phyloP scores from a whole-genome alignment of 2,797 vertebrate species.

The Chromobotia macracanthus region DNA sequence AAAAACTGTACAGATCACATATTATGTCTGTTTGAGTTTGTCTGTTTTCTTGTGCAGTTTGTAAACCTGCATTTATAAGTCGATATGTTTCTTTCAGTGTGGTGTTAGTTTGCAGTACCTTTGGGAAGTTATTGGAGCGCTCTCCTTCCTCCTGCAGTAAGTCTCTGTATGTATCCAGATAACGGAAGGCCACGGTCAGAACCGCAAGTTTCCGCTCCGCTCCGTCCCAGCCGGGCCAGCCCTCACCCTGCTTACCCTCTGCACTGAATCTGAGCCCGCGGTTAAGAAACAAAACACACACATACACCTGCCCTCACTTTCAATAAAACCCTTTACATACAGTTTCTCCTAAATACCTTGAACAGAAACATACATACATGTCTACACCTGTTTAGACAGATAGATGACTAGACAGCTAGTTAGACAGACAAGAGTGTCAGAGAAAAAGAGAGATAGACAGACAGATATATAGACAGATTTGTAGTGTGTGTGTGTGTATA shows the following conservation, averaged over 20 bases:
- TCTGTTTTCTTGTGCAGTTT: no score
- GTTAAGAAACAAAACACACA: constrained; percentile 71
- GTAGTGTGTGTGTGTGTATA: constrained; percentile 15
- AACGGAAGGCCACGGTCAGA: constrained; percentile 87
- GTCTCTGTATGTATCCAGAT: constrained; percentile 92
- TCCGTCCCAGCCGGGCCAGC: constrained; percentile 62
- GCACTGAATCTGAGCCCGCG: constrained; percentile 69
- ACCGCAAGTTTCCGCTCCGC: constrained; percentile 86
- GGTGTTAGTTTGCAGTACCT: constrained; percentile 83
- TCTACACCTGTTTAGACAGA: background rate
- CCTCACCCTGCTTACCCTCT: constrained; percentile 65
- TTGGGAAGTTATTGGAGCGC: constrained; percentile 85
- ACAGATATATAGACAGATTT: constrained; percentile 1
- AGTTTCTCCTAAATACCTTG: background rate
- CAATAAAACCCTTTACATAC: no score
- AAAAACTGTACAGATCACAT: background rate
- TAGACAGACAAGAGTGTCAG: background rate
- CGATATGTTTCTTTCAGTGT: no score
- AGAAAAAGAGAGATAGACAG: constrained; percentile 9
- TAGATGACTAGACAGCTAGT: background rate
- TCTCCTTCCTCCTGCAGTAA: constrained; percentile 92
- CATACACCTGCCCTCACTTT: constrained; percentile 69
- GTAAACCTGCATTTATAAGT: no score
- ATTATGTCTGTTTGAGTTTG: no score
- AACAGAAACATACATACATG: background rate